A percentile compares a stretch with the other conserved stretches of the same genome.
Evolutionary conservation across 2,888 invertebrate species (phyloP).

Genomic region (Volucella bombylans): DNA sequence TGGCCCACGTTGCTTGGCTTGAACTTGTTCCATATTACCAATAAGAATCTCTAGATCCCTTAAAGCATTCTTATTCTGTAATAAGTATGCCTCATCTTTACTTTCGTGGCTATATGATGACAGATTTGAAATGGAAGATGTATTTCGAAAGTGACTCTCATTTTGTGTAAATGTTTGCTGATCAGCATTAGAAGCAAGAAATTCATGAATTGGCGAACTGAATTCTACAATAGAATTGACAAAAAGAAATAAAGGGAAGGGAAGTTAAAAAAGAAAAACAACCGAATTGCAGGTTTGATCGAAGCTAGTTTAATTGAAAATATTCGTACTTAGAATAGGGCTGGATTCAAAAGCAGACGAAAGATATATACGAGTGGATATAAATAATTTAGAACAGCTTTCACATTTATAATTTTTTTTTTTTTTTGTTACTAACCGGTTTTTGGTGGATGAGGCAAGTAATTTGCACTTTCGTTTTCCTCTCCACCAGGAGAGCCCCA

Average conservation of each 20-base stretch:
- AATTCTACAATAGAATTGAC: constrained; percentile 76
- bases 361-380: constrained; percentile 20
- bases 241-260: constrained; percentile 72
- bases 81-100: constrained; percentile 75
- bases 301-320: constrained; percentile 66
- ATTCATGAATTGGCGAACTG: constrained; percentile 80
- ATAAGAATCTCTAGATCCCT: constrained; percentile 82
- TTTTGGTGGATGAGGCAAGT: constrained; percentile 73
- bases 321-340: constrained; percentile 16
- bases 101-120: constrained; percentile 75
- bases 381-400: constrained; percentile 38
- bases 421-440: constrained; percentile 64
- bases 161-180: constrained; percentile 63
- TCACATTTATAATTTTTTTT: neutral
- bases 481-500: constrained; percentile 89
- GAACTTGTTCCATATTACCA: constrained; percentile 82
- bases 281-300: constrained; percentile 52
- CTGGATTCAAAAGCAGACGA: constrained; percentile 24
- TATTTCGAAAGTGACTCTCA: constrained; percentile 52
- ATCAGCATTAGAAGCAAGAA: constrained; percentile 80
- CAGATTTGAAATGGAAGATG: constrained; percentile 67
- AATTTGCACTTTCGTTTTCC: constrained; percentile 86
- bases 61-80: constrained; percentile 78
- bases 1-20: constrained; percentile 80
- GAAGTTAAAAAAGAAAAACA: constrained; percentile 48